These are phyloP conservation scores for Drosophila sucinea DNA, from an alignment of 1,140 invertebrate species.

Conservation along the genomic window DNA sequence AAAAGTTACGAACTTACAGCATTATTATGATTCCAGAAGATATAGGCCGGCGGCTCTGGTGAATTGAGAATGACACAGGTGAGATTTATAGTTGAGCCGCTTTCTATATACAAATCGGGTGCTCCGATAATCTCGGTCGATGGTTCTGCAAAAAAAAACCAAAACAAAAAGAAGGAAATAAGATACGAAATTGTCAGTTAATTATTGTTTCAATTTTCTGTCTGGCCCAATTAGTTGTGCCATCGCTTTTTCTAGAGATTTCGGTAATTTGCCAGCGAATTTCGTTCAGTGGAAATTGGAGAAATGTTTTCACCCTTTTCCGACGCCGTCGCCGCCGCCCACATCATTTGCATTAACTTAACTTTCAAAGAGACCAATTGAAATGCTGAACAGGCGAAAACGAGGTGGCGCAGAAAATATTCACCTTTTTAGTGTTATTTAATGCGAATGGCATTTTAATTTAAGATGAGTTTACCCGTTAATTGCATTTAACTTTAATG, in stretches of 20 bases:
- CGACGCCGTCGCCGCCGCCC: no score
- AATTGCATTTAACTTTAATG: conserved; percentile 12
- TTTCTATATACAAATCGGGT: conserved; percentile 94
- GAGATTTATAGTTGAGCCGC: conserved; percentile 96
- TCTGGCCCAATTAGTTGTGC: background rate
- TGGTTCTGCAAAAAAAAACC: conserved; percentile 88
- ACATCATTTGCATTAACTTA: conserved; percentile 10
- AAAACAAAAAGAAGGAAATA: background rate
- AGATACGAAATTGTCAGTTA: background rate
- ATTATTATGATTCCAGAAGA: conserved; percentile 96
- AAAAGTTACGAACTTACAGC: conserved; percentile 86
- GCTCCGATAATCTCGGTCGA: conserved; percentile 94
- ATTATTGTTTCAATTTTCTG: background rate
- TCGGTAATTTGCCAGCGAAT: conserved; percentile 42
- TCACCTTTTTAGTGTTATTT: conserved; percentile 32
- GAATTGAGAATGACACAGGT: conserved; percentile 95
- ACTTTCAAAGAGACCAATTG: conserved; percentile 39
- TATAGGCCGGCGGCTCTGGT: conserved; percentile 95
- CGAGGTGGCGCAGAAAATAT: conserved; percentile 17
- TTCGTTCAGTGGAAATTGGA: conserved; percentile 26
- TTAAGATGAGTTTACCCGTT: conserved; percentile 15
- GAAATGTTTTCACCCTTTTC: conserved; percentile 23
- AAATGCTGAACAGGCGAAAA: conserved; percentile 16
- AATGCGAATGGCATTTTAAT: conserved; percentile 25
- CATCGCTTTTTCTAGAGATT: background rate